Percentiles rank a stretch among this genome's conserved stretches.
Evolutionary conservation across 64 coral and sea anemone species (phyloP).

Genomic region (Anthopleura sola): DNA sequence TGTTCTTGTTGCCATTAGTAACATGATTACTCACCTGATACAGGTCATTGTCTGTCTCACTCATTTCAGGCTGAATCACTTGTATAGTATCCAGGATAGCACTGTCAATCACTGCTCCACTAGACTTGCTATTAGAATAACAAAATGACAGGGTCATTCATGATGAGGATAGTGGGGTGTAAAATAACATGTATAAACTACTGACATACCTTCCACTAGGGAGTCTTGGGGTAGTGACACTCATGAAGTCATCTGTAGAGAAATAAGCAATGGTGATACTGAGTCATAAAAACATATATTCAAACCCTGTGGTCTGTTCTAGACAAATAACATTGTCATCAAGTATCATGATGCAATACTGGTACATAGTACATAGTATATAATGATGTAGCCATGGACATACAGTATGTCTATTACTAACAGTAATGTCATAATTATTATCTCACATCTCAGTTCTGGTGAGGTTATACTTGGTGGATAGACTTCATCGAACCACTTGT

Average conservation of each 20-base stretch:
- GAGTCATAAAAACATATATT: too few relatives aligned
- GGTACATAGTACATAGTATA: too few relatives aligned
- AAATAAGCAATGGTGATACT: not conserved
- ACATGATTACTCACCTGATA: slow-evolving; percentile 44
- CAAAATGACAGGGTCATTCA: not conserved
- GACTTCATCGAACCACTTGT: slow-evolving; percentile 94
- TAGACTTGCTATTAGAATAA: slow-evolving; percentile 31
- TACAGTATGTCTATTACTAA: too few relatives aligned
- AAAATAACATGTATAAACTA: too few relatives aligned
- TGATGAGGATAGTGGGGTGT: not conserved
- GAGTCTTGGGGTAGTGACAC: slow-evolving; percentile 50
- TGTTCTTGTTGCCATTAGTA: too few relatives aligned
- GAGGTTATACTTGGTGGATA: slow-evolving; percentile 74
- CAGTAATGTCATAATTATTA: not conserved
- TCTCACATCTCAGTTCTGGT: slow-evolving; percentile 77
- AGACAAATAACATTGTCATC: too few relatives aligned
- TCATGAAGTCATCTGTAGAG: slow-evolving; percentile 57
- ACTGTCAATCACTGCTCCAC: slow-evolving; percentile 37
- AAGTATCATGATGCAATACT: too few relatives aligned
- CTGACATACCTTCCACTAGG: slow-evolving; percentile 48
- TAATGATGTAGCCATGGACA: too few relatives aligned
- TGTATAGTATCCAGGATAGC: slow-evolving; percentile 85
- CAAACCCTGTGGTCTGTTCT: too few relatives aligned
- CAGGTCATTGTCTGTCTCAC: slow-evolving; percentile 44
- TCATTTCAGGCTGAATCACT: slow-evolving; percentile 83